Base-by-base conservation (phyloP, 2,113 vertebrate species). In the Dasyprocta punctata region DNA sequence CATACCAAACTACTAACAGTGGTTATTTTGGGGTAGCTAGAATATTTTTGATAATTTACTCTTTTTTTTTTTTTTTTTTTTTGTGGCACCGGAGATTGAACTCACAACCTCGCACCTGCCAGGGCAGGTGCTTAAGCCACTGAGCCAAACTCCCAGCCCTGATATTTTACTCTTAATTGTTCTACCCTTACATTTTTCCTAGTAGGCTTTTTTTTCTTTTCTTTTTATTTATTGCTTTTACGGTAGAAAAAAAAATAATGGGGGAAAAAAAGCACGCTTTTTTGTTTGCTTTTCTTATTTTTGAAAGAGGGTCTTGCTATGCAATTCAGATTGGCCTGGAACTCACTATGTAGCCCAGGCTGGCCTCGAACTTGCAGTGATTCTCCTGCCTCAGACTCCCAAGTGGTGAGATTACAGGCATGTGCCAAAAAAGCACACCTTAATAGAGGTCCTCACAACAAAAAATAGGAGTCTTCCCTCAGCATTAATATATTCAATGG, bases 401-500 rank as follows among this genome's bases (percentile, higher is more conserved):
- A 47, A 47, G 41, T 47, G 24, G 41, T 77, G 73, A 26, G 41
- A 30, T 47, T 77, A 30, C 24, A 26, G 24, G 73, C 22, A 41
- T 44, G 10, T 14, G 24, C 73, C 44, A 28, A 86, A 77, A 80
- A 78, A 61, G 36, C 54, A 90, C n/a, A 60, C 61, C 92, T 90
- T 84, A 92, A 47, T 86, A 92, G 84, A 33, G 75, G 56, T 61
- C 67, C 77, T 58, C 56, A 58, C 7, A 58, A 58, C 56, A 58
- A 58, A 58, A 58, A 92, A 54, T 86, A 92, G 84, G n/a, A 80
- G 56, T 61, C 67, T 69, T 96, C 63, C 41, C 22, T 93, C 73
- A 86, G 85, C 84, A 67, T 97, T 93, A n/a, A 52, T 52, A 54
- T 81, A 90, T 75, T 95, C 30, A 49, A 87, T 92, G 95, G 61